These are phyloP conservation scores for Nomada ferruginata DNA, from an alignment of 2,888 invertebrate species.

Conservation along the genomic window DNA sequence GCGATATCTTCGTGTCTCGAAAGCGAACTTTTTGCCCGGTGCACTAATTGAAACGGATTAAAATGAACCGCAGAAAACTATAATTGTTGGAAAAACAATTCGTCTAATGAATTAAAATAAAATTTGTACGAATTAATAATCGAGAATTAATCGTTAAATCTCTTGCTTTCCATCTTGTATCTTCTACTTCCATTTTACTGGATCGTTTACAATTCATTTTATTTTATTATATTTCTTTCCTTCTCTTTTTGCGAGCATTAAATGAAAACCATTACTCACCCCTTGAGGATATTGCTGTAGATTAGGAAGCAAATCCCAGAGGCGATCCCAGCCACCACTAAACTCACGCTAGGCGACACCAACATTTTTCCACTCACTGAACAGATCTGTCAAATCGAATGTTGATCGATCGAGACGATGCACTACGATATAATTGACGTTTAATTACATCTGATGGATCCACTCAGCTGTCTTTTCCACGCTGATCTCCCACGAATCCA, in stretches of 20 bases:
- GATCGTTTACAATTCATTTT: neutral
- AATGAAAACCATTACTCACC: slow-evolving; percentile 83
- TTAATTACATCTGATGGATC: slow-evolving; percentile 33
- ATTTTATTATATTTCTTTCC: too few species aligned
- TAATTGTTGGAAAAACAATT: neutral
- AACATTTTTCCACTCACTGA: slow-evolving; percentile 79
- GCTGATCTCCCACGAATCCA: slow-evolving; percentile 3
- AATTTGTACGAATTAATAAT: slow-evolving; percentile 36
- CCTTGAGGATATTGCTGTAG: slow-evolving; percentile 86
- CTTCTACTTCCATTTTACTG: neutral
- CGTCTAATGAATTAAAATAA: neutral
- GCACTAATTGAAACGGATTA: too few species aligned
- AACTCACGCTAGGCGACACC: slow-evolving; percentile 87
- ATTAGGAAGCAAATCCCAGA: slow-evolving; percentile 89
- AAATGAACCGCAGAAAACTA: neutral
- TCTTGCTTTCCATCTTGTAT: slow-evolving; percentile 28
- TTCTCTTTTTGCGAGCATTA: too few species aligned
- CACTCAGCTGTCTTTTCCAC: neutral
- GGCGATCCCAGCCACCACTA: slow-evolving; percentile 88
- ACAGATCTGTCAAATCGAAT: neutral
- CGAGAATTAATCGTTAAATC: slow-evolving; percentile 16
- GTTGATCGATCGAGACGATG: neutral
- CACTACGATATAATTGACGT: neutral
- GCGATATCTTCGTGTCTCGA: slow-evolving; percentile 50
- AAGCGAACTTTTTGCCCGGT: slow-evolving; percentile 36